phyloP scores from a whole-genome alignment of 2,797 vertebrate genomes.

The Brachyalestes nurse region DNA sequence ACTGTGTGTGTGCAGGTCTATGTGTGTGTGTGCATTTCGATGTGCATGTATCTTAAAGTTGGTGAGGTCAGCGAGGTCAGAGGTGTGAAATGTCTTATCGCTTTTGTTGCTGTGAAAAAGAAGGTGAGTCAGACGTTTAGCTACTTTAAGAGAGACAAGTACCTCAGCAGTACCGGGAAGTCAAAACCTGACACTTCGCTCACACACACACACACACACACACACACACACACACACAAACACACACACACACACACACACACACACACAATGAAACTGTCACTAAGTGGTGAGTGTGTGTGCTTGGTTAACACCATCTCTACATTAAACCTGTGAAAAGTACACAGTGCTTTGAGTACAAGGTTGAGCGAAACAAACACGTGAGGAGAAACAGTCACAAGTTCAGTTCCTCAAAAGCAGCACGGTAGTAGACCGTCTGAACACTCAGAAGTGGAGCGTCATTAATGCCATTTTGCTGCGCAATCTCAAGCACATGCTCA shows the following conservation, averaged over 20 bases:
- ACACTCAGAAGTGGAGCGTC: neutral
- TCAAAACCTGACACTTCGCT: conserved; percentile 24
- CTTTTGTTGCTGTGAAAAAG: conserved; percentile 45
- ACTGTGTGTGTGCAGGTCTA: neutral
- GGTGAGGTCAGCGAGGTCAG: conserved; percentile 28
- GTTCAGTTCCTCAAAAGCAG: conserved; percentile 19
- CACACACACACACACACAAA: conserved; percentile 9
- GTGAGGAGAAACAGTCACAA: too few relatives aligned
- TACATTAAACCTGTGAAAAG: conserved; percentile 16
- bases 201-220: conserved; percentile 8
- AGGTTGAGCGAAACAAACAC: neutral
- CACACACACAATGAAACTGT: neutral
- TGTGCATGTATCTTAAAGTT: neutral
- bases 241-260: conserved; percentile 13
- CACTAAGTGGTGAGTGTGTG: conserved; percentile 11
- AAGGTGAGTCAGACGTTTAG: conserved; percentile 47
- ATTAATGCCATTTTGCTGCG: neutral
- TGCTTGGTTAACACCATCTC: conserved; percentile 22
- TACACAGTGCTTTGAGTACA: neutral
- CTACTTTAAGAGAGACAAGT: conserved; percentile 21
- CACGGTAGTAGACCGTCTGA: neutral
- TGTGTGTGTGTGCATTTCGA: conserved; percentile 11
- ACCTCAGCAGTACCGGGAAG: conserved; percentile 21
- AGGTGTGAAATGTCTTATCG: conserved; percentile 57
- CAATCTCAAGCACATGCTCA: too few relatives aligned